These are phyloP conservation scores for Neopelma chrysocephalum DNA, from an alignment of 2,797 vertebrate species.

Conservation along the genomic window DNA sequence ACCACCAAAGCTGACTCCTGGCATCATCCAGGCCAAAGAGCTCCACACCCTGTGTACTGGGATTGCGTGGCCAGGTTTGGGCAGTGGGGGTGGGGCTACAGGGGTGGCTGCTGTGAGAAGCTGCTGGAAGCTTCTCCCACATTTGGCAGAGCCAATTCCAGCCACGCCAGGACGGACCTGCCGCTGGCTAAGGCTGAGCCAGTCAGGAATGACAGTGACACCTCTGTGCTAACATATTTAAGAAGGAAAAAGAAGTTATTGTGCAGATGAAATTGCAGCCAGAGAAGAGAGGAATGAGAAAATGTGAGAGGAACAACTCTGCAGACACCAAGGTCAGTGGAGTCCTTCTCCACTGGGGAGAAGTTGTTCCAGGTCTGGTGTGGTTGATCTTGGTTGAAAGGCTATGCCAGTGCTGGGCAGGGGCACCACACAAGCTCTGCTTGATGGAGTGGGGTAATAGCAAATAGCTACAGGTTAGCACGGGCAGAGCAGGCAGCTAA, in stretches of 20 bases:
- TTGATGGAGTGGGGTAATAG: background rate
- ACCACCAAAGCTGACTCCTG: background rate
- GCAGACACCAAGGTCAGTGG: background rate
- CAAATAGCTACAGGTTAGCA: background rate
- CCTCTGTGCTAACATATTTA: background rate
- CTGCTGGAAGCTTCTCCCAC: background rate
- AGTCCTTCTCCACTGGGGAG: no score
- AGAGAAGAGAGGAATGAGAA: background rate
- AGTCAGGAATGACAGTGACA: background rate
- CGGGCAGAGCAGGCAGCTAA: background rate
- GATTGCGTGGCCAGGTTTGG: background rate
- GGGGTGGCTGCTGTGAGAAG: background rate
- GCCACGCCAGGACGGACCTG: background rate
- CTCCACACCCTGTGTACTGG: background rate
- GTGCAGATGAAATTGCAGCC: background rate
- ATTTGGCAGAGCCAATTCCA: background rate
- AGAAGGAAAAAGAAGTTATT: background rate
- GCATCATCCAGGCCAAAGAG: background rate
- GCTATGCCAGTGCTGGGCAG: background rate
- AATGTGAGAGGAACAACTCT: accelerated
- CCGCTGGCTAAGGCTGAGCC: background rate
- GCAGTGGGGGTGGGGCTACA: background rate
- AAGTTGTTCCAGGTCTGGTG: background rate
- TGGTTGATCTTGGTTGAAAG: background rate
- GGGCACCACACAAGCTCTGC: background rate